Base-by-base conservation (phyloP, 1,140 invertebrate species). In the Drosophila prosaltans region DNA sequence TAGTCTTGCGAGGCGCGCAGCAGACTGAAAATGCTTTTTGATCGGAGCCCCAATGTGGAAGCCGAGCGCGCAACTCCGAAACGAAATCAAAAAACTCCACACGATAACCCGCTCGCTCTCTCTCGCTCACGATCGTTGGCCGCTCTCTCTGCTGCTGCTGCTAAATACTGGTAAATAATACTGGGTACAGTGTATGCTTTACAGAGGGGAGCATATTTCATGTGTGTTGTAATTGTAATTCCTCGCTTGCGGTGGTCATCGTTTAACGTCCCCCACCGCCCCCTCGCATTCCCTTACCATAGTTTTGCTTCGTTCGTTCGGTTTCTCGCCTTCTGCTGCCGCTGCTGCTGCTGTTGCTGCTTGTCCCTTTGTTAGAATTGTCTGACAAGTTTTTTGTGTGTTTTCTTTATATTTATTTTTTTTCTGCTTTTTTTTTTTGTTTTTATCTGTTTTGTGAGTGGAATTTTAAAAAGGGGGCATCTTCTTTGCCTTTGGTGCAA, bases 291-390 rank as follows among this genome's bases (percentile, higher is more conserved):
- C 6, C 32, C 32, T 36, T 36, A 3, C 45, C 45, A 57, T 61
- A 41, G 21, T 36, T 36, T 36, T 40, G 30, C 16, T 60, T 54
- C 48, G 66, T 55, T 68, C 48, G 26, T 6, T 51, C n/a, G 41
- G 36, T 26, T 5, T 43, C 32, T 28, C 30, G 16, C 60, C 57
- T 21, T 69, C 11, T 41, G 16, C 16, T 16, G 16, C 16, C 16
- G 16, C 16, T 16, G 16, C 16, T 16, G 16, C 16, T 16, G 16
- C 16, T 16, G 16, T 16, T 16, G 30, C 26, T 51, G 58, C n/a
- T 55, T 66, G 77, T 84, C 82, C 83, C 83, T 88, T 79, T 75
- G 82, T 79, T 79, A 88, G 83, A 85, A 82, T 67, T 69, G 71
- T 72, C 71, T 69, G 75, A 73, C 82, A 76, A 86, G 72, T 79